These are phyloP conservation scores for Drosophila mimetica DNA, from an alignment of 2,888 invertebrate species.

Conservation along the genomic window DNA sequence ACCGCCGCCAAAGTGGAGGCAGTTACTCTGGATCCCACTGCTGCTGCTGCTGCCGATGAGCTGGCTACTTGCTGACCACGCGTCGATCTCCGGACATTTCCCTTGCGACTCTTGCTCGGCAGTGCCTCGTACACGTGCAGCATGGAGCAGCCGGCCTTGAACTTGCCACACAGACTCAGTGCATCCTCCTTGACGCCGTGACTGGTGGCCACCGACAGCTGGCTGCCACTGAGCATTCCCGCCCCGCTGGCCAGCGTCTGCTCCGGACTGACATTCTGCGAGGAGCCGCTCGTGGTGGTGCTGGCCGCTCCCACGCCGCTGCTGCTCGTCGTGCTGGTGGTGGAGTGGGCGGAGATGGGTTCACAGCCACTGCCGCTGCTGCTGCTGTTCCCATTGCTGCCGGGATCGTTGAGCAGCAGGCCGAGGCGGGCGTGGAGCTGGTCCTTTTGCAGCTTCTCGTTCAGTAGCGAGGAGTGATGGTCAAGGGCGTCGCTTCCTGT, in stretches of 20 bases:
- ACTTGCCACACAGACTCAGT: conserved; percentile 79
- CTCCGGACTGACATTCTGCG: conserved; percentile 81
- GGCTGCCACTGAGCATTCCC: conserved; percentile 76
- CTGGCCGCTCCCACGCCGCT: conserved; percentile 45
- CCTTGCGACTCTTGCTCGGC: conserved; percentile 88
- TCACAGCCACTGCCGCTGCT: conserved; percentile 71
- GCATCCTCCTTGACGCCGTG: conserved; percentile 81
- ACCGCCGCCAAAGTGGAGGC: conserved; percentile 80
- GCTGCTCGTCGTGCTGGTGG: conserved; percentile 65
- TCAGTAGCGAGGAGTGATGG: conserved; percentile 60
- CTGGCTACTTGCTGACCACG: conserved; percentile 84
- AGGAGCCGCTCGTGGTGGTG: conserved; percentile 61
- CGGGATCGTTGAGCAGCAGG: conserved; percentile 73
- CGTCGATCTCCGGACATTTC: conserved; percentile 91
- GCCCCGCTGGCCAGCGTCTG: conserved; percentile 76
- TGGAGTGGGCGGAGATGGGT: conserved; percentile 56
- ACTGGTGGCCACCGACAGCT: conserved; percentile 79
- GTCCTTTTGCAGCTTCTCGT: conserved; percentile 82
- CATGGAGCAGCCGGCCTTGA: conserved; percentile 74
- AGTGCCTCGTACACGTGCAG: conserved; percentile 85
- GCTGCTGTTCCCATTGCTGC: conserved; percentile 76
- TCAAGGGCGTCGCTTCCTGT: conserved; percentile 77
- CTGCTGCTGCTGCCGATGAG: conserved; percentile 9
- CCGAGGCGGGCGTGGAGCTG: conserved; percentile 82
- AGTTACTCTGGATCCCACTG: conserved; percentile 79